Conservation (phyloP, 2,113 vertebrate species). For the Panurus biarmicus region DNA sequence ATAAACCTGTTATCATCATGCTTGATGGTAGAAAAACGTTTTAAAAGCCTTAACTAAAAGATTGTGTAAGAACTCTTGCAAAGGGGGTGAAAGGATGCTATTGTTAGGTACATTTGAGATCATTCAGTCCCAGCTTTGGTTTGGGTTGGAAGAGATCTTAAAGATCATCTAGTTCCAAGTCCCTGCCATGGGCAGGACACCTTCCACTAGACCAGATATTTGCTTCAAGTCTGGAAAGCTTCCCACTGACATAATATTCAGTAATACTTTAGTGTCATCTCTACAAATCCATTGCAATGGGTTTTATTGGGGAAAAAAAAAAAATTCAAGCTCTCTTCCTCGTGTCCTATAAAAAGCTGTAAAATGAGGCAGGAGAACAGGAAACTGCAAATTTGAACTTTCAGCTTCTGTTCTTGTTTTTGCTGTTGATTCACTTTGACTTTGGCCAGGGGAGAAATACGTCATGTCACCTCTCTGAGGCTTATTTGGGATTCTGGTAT, state of each 20-base stretch:
- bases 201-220: background rate
- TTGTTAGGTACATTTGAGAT: background rate
- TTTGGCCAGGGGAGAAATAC: background rate
- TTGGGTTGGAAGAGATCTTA: background rate
- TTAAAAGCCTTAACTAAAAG: background rate
- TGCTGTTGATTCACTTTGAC: slow-evolving; percentile 7
- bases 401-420: slow-evolving; percentile 17
- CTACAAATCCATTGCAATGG: background rate
- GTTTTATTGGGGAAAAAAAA: background rate
- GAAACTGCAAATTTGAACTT: background rate
- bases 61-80: background rate
- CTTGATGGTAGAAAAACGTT: background rate
- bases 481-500: background rate
- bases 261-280: background rate
- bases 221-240: background rate
- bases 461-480: background rate
- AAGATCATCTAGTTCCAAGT: background rate
- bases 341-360: background rate
- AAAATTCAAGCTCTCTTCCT: background rate
- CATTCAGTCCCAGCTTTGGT: background rate
- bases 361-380: background rate
- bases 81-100: background rate
- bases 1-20: background rate
- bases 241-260: background rate
- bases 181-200: background rate